These are phyloP conservation scores for Epizoanthus scotinus DNA, from an alignment of 92 coral and sea anemone species.

Conservation along the genomic window DNA sequence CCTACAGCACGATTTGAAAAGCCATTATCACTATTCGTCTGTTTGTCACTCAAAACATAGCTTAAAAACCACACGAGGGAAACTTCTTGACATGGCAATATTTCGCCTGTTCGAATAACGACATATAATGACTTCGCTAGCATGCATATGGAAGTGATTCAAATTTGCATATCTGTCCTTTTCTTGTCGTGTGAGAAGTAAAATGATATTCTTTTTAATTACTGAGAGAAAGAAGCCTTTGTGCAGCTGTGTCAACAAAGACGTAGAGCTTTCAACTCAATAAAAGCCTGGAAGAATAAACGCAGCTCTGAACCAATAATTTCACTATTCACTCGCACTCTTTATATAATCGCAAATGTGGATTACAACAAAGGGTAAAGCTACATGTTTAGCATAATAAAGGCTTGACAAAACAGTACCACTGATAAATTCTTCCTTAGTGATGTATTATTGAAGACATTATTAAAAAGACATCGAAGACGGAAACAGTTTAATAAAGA, in stretches of 20 bases:
- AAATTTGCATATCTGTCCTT: slow-evolving; percentile 86
- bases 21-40: slow-evolving; percentile 60
- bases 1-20: slow-evolving; percentile 64
- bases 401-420: slow-evolving; percentile 74
- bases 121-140: slow-evolving; percentile 74
- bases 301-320: slow-evolving; percentile 87
- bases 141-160: slow-evolving; percentile 66
- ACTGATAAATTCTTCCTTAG: slow-evolving; percentile 71
- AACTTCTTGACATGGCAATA: slow-evolving; percentile 55
- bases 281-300: slow-evolving; percentile 95
- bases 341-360: slow-evolving; percentile 87
- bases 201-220: slow-evolving; percentile 99
- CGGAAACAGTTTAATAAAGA: slow-evolving; percentile 98
- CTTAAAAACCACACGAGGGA: slow-evolving; percentile 53
- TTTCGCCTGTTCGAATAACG: slow-evolving; percentile 64
- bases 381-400: slow-evolving; percentile 86
- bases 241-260: slow-evolving; percentile 99
- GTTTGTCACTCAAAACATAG: slow-evolving; percentile 64
- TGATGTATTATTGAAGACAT: slow-evolving; percentile 91
- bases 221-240: slow-evolving; percentile 93
- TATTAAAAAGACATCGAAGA: slow-evolving; percentile 97
- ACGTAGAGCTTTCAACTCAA: slow-evolving; percentile 98
- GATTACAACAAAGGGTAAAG: slow-evolving; percentile 78
- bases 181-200: slow-evolving; percentile 84
- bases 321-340: slow-evolving; percentile 87